Base-by-base conservation (phyloP, 2,797 vertebrate species). In the Poliocrania exsul region DNA sequence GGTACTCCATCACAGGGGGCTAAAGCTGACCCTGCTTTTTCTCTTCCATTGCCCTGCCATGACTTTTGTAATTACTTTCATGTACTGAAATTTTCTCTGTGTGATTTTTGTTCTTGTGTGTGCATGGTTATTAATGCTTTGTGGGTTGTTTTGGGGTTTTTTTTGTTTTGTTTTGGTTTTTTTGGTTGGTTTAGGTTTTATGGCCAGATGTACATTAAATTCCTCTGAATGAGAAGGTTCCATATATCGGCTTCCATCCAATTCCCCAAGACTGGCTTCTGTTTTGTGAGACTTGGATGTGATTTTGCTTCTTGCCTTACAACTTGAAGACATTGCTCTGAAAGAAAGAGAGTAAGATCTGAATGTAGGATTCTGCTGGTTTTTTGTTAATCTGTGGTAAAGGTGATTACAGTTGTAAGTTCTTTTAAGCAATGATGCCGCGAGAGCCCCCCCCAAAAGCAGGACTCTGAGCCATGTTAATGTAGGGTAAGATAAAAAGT, bases 341-440 rank as follows among this genome's bases (percentile, higher is more conserved):
- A 90, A 94, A 56, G 57, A 93, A 58, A 49, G 31, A 94, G 35
- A 94, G 7, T 3, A 84, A 84, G 49, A 91, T 85, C 69, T 94
- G 20, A 82, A 88, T 78, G 47, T 95, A 16, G 88, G 57, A 90
- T 73, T 77, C 23, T 81, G 42, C 11, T 67, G 7, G 13, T 95
- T 44, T 50, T 72, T 56, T 83, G 53, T 93, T 88, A 84, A 78
- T 53, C 31, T 81, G 46, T 3, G 35, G 83, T 72, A 81, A 58
- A 83, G 38, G 62, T 7, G 5, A 65, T 93, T 96, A 73, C 58
- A 92, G 35, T 40, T 66, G 14, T 28, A 95, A 13, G 53, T 71
- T 90, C 16, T 82, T 96, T 95, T 90, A 97, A 93, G 66, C 72
- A 92, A 86, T n/a, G n/a, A n/a, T n/a, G n/a, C n/a, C n/a, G n/a